phyloP scores from a whole-genome alignment of 2,113 vertebrate genomes.

The Nycticryphes semicollaris region DNA sequence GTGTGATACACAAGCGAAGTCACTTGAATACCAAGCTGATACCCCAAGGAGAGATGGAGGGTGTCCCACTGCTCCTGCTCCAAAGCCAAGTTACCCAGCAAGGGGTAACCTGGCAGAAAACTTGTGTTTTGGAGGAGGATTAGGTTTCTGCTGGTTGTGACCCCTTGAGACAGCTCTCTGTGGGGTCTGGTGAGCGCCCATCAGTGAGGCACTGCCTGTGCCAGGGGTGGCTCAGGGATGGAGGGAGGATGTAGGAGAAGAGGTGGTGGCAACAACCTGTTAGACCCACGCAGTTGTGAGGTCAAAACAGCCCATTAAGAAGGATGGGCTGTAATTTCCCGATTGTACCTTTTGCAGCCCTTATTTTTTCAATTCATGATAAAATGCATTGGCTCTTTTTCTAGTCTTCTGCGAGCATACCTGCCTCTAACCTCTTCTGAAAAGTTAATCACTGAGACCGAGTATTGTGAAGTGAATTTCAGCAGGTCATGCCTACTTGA shows the following conservation, averaged over 20 bases:
- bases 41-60: too few relatives aligned
- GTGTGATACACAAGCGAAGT: neutral
- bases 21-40: neutral
- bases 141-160: neutral
- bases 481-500: neutral
- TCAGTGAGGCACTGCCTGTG: accelerated
- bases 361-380: neutral
- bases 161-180: neutral
- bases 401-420: neutral
- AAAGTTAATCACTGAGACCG: neutral
- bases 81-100: neutral
- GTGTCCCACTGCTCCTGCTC: neutral
- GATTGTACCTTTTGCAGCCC: neutral
- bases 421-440: neutral
- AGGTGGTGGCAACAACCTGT: neutral
- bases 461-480: neutral
- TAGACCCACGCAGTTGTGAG: neutral
- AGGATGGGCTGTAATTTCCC: neutral
- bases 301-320: neutral
- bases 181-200: neutral
- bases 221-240: neutral
- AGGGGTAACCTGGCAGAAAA: neutral
- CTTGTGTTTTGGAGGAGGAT: neutral
- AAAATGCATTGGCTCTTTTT: neutral
- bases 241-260: neutral